Conservation (phyloP, 1,140 invertebrate genomes). For the Drosophila guanche region DNA sequence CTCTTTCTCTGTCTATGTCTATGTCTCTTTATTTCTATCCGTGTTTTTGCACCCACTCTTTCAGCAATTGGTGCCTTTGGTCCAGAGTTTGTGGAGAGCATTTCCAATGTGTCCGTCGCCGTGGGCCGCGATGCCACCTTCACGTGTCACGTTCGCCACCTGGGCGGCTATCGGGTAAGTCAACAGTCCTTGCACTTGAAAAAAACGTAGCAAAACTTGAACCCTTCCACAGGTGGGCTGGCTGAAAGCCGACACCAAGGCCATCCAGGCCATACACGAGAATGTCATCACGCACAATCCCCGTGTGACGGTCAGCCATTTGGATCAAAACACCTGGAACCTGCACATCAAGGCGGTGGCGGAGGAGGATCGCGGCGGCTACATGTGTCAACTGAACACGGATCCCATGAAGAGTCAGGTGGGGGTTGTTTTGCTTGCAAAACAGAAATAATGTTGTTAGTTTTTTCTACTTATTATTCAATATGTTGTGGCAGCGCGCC, state of each 20-base stretch:
- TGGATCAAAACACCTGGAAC: constrained; percentile 92
- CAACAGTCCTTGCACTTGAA: constrained; percentile 8
- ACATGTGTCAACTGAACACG: constrained; percentile 91
- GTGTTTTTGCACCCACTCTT: not conserved
- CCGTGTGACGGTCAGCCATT: constrained; percentile 90
- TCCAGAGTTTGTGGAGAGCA: constrained; percentile 92
- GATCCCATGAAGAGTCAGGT: constrained; percentile 94
- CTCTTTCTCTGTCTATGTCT: not conserved
- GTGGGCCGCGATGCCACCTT: constrained; percentile 94
- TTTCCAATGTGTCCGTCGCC: constrained; percentile 92
- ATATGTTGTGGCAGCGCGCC: too few species aligned
- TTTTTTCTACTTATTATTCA: too few species aligned
- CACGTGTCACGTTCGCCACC: constrained; percentile 92
- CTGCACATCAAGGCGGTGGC: constrained; percentile 92
- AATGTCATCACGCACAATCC: constrained; percentile 95
- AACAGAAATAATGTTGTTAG: too few species aligned
- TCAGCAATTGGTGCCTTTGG: constrained; percentile 87
- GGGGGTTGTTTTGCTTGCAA: constrained; percentile 57
- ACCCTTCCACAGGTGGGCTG: constrained; percentile 89
- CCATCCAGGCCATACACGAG: constrained; percentile 94
- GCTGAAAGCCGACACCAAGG: constrained; percentile 94
- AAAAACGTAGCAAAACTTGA: not conserved
- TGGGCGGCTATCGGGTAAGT: constrained; percentile 95
- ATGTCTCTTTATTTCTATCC: too few species aligned
- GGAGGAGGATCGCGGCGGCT: constrained; percentile 91